These are phyloP conservation scores for Macroramphosus scolopax DNA, from an alignment of 2,797 vertebrate species.

Conservation along the genomic window DNA sequence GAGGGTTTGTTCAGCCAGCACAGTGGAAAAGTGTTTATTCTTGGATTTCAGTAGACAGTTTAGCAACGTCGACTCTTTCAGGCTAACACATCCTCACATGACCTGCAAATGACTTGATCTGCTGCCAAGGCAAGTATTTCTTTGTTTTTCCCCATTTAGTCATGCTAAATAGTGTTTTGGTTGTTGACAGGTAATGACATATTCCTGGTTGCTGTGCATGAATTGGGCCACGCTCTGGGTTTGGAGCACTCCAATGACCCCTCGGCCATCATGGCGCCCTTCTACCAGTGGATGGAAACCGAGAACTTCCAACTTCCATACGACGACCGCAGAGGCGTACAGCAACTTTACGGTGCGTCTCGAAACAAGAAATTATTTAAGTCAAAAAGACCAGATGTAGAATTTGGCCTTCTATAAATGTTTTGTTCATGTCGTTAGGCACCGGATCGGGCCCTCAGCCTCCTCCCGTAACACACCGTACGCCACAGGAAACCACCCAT, in stretches of 20 bases:
- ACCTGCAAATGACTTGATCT: constrained; percentile 2
- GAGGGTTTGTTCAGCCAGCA: not conserved
- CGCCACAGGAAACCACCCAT: constrained; percentile 53
- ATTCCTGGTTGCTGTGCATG: constrained; percentile 90
- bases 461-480: constrained; percentile 64
- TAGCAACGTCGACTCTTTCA: constrained; percentile 23
- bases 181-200: constrained; percentile 84
- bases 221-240: constrained; percentile 89
- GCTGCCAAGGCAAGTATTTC: too few species aligned
- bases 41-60: constrained; percentile 16
- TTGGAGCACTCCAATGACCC: constrained; percentile 91
- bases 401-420: too few species aligned
- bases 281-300: constrained; percentile 97
- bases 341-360: constrained; percentile 88
- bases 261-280: constrained; percentile 92
- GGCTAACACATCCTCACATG: constrained; percentile 33
- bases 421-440: constrained; percentile 41
- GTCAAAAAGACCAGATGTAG: too few species aligned
- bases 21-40: constrained; percentile 40
- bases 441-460: constrained; percentile 61
- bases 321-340: constrained; percentile 87
- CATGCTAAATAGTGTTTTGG: constrained; percentile 1
- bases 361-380: too few species aligned
- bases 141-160: not conserved
- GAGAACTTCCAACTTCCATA: constrained; percentile 87